These are phyloP conservation scores for Cataglyphis livida DNA, from an alignment of 2,888 invertebrate species.

Conservation along the genomic window DNA sequence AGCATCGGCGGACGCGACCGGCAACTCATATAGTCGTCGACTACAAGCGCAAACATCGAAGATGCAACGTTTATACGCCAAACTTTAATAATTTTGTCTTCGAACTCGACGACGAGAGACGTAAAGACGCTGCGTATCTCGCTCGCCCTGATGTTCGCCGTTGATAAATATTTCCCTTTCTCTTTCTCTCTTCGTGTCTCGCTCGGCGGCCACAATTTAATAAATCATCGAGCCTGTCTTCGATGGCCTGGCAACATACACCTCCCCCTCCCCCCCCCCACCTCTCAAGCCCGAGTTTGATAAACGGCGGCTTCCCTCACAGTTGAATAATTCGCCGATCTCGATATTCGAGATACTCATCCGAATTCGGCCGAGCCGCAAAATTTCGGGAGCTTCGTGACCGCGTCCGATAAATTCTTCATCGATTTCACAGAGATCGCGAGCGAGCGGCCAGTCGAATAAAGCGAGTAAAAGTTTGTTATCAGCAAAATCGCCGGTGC, in stretches of 20 bases:
- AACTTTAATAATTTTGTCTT: conserved; percentile 72
- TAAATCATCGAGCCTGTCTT: conserved; percentile 72
- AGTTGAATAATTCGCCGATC: conserved; percentile 58
- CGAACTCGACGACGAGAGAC: conserved; percentile 18
- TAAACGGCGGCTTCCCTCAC: conserved; percentile 62
- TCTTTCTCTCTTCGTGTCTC: conserved; percentile 34
- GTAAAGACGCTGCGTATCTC: conserved; percentile 12
- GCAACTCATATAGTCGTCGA: conserved; percentile 57
- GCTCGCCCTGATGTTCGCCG: conserved; percentile 36
- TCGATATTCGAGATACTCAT: conserved; percentile 31
- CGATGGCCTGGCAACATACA: conserved; percentile 56
- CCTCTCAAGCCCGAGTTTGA: conserved; percentile 60
- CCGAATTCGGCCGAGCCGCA: conserved; percentile 55
- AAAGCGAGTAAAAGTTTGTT: conserved; percentile 54
- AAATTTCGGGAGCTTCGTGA: conserved; percentile 53
- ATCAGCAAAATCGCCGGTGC: conserved; percentile 47
- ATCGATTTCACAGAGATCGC: conserved; percentile 40
- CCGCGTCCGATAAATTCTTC: conserved; percentile 52
- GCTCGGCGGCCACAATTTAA: conserved; percentile 68
- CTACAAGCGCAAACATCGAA: conserved; percentile 64
- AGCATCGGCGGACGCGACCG: conserved; percentile 64
- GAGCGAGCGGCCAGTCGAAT: conserved; percentile 21
- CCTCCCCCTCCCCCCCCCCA: neutral
- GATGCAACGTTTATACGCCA: conserved; percentile 65
- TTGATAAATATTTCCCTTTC: conserved; percentile 62